Percentiles rank a stretch among this genome's conserved stretches.
These are phyloP conservation scores for Pachymerium ferrugineum DNA, from an alignment of 2,888 invertebrate genomes.

Conservation along the genomic window DNA sequence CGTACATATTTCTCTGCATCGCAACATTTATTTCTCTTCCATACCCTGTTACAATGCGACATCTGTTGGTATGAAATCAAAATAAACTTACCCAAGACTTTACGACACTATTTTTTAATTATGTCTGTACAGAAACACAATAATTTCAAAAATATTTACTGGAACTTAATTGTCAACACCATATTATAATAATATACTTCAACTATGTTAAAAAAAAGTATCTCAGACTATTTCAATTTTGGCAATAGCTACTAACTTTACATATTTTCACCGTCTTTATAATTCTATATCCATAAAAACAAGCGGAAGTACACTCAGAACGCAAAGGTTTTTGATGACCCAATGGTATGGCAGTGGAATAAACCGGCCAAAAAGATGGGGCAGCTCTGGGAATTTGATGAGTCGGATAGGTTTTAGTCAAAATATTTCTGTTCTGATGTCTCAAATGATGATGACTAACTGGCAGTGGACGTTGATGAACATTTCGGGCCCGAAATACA, in stretches of 20 bases:
- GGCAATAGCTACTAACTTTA: background rate
- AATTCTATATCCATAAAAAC: constrained; percentile 9
- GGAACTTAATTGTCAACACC: background rate
- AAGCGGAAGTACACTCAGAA: background rate
- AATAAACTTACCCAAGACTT: background rate
- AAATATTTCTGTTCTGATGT: background rate
- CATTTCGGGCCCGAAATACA: background rate
- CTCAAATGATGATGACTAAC: background rate
- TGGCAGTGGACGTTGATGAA: background rate
- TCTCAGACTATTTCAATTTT: background rate
- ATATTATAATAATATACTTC: background rate
- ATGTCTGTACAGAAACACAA: too few relatives aligned
- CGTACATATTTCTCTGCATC: too few relatives aligned
- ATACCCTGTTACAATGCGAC: too few relatives aligned
- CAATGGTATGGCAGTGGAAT: background rate
- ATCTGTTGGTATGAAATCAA: background rate
- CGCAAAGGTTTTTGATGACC: background rate
- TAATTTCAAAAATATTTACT: too few relatives aligned
- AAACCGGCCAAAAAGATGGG: background rate
- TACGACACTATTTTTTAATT: background rate
- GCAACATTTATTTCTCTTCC: background rate
- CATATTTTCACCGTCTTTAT: constrained; percentile 25
- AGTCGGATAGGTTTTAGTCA: background rate
- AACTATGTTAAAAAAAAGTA: background rate
- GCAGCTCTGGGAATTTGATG: background rate